Evolutionary conservation across 2,888 invertebrate genomes (phyloP), one percentile per base, ranked within the genome.

Genomic region (Polyommatus iphigenia): DNA sequence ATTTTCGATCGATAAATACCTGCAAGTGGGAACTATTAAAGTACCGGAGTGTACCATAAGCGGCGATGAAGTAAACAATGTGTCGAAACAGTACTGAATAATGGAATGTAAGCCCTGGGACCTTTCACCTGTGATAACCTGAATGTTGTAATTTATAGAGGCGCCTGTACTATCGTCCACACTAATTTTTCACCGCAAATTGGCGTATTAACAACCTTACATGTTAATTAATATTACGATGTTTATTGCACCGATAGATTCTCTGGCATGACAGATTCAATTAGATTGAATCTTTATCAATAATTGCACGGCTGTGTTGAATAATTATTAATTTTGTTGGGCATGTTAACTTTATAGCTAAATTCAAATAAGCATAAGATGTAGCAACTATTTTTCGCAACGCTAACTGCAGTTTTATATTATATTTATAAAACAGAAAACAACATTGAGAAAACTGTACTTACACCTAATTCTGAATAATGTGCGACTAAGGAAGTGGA

Each of bases 91-190:
- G 71, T 20, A 57, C 24, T 62, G 62, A 24, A 76, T 76, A 80
- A 79, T 83, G 77, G 84, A 84, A 84, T 84, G 86, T 89, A 88
- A 89, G 88, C 87, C 87, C 84, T 83, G 85, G 88, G 87, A 91
- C 90, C 91, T 91, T 90, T 91, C 91, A 91, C 90, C 91, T 90
- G 88, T 83, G 89, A 90, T 90, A 90, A 89, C 85, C 84, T 86
- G 87, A 89, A 87, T 87, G 87, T 87, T 85, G 85, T 87, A 87
- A 77, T 72, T 77, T 75, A 75, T 75, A 20, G 75, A 75, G 75
- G 75, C 75, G 75, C 75, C 75, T 75, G 3, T 75, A 50, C 75
- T 75, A 75, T 75, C 75, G 75, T 54, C 41, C 24, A 75, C 24
- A 75, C 75, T 50, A 75, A 75, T 75, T 75, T 73, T 75, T 75